Percentiles rank a stretch among this genome's conserved stretches.
Evolutionary conservation across 2,888 invertebrate species (phyloP).

Genomic region (Crossocerus cetratus): DNA sequence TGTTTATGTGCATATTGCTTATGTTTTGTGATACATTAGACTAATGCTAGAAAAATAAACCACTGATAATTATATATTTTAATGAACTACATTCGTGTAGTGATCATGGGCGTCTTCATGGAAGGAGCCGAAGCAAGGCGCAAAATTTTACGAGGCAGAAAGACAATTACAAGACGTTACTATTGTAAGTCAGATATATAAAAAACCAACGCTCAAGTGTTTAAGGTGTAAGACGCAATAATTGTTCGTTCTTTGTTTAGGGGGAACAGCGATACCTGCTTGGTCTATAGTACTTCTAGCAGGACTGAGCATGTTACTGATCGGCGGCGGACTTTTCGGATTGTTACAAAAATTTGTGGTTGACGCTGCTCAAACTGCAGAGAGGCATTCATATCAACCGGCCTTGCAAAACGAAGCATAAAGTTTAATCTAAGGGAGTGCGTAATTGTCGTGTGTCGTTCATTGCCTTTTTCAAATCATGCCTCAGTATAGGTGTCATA

Average conservation of each 20-base stretch:
- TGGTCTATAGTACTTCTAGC: constrained; percentile 86
- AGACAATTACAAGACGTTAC: constrained; percentile 87
- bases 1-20: constrained; percentile 52
- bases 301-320: constrained; percentile 83
- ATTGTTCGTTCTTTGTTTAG: constrained; percentile 76
- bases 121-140: constrained; percentile 87
- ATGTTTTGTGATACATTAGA: constrained; percentile 7
- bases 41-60: constrained; percentile 2
- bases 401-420: constrained; percentile 80
- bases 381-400: constrained; percentile 79
- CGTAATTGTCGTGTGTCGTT: neutral
- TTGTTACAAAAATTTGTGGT: constrained; percentile 85
- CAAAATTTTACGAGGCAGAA: constrained; percentile 87
- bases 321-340: constrained; percentile 85
- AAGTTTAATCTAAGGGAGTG: constrained; percentile 8
- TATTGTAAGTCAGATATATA: constrained; percentile 82
- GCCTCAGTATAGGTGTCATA: constrained; percentile 15
- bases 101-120: constrained; percentile 83
- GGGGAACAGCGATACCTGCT: constrained; percentile 85
- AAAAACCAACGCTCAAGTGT: neutral
- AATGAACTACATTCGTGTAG: constrained; percentile 73
- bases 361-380: constrained; percentile 78
- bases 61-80: neutral
- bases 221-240: neutral
- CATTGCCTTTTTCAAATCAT: constrained; percentile 19